Percentiles rank a stretch among this genome's conserved stretches.
Conservation (phyloP, 2,113 vertebrate species). For the Nannospalax galili region DNA sequence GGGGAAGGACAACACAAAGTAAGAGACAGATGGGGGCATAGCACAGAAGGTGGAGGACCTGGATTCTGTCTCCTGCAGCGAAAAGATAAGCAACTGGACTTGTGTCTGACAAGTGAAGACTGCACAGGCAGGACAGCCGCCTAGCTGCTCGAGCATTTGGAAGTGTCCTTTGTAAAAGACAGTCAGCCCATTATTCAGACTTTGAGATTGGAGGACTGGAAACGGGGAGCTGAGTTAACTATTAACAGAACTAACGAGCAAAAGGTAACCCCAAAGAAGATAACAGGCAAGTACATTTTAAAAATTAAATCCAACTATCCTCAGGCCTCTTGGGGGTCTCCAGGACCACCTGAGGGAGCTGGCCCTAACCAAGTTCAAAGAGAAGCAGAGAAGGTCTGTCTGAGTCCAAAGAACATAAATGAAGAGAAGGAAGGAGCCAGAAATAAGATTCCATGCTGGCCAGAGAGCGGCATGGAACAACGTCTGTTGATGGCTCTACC, state of each 20-base stretch:
- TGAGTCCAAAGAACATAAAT: background rate
- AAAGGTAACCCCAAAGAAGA: background rate
- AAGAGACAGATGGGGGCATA: background rate
- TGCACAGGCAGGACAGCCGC: background rate
- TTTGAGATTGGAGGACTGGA: background rate
- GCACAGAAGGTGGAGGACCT: background rate
- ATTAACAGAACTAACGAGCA: background rate
- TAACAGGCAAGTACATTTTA: background rate
- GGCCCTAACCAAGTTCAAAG: background rate
- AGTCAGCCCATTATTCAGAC: background rate
- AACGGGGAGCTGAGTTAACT: background rate
- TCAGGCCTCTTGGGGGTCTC: too few species aligned
- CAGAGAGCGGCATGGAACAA: background rate
- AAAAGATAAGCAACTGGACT: background rate
- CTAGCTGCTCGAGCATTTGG: background rate
- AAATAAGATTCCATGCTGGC: background rate
- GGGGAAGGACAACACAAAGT: background rate
- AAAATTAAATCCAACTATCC: too few species aligned
- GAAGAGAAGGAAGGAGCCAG: background rate
- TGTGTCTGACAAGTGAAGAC: background rate
- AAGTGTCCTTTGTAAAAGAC: background rate
- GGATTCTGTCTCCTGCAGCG: background rate
- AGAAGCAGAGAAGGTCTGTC: background rate
- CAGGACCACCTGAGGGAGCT: fast-evolving
- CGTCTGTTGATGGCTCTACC: fast-evolving